phyloP scores from a whole-genome alignment of 1,140 invertebrate species.

The Ceratina australensis region DNA sequence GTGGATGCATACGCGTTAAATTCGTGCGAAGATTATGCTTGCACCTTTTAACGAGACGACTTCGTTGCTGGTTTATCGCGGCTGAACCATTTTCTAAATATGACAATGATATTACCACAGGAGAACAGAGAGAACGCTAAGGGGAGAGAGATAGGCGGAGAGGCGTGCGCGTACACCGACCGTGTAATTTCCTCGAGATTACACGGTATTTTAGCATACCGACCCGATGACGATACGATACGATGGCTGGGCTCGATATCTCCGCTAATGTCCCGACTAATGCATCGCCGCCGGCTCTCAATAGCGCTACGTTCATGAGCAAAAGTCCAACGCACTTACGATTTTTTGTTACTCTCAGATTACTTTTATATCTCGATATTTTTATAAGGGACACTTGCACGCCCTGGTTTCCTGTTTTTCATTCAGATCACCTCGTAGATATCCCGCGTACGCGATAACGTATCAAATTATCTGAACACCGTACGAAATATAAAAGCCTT shows the following conservation, averaged over 20 bases:
- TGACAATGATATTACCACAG: conserved; percentile 41
- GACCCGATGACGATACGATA: conserved; percentile 47
- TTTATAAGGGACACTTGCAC: not conserved
- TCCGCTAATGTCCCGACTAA: conserved; percentile 61
- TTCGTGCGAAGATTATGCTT: not conserved
- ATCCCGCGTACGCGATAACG: too few species aligned
- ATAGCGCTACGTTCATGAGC: not conserved
- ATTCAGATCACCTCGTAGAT: too few species aligned
- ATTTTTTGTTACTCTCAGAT: not conserved
- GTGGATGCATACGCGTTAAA: not conserved
- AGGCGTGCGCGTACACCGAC: conserved; percentile 14
- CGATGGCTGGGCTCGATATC: conserved; percentile 57
- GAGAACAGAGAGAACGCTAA: not conserved
- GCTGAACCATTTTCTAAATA: conserved; percentile 36
- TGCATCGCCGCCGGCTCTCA: conserved; percentile 37
- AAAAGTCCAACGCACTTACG: conserved; percentile 7
- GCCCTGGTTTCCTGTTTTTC: too few species aligned
- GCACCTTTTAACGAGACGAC: conserved; percentile 13
- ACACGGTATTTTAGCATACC: conserved; percentile 57
- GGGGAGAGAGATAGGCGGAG: not conserved
- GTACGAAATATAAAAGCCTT: not conserved
- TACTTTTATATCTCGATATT: too few species aligned
- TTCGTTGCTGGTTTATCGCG: conserved; percentile 3
- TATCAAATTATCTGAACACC: not conserved
- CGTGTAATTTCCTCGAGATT: conserved; percentile 60